Evolutionary conservation across 23 tunicate species (phyloP).

Genomic region (Trididemnum miniatum): DNA sequence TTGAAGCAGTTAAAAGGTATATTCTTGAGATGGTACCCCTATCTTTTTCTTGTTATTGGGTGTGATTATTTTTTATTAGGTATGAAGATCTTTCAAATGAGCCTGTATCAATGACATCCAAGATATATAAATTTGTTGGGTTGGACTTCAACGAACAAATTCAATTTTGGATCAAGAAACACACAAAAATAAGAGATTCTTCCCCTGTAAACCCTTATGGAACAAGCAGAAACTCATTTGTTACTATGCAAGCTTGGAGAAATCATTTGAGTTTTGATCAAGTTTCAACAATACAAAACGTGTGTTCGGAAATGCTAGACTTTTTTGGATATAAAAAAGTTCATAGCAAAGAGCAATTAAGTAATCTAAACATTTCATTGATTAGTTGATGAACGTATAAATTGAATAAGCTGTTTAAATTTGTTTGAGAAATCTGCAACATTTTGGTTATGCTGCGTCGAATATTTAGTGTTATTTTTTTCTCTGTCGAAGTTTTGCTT

Average conservation of each 20-base stretch:
- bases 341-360: constrained; percentile 28
- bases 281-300: constrained; percentile 32
- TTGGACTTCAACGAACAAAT: constrained; percentile 31
- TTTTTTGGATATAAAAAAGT: constrained; percentile 56
- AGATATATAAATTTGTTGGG: constrained; percentile 73
- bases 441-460: no score
- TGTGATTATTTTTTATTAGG: no score
- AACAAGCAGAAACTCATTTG: constrained; percentile 65
- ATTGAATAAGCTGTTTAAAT: no score
- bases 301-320: constrained; percentile 43
- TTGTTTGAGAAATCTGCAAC: no score
- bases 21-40: no score
- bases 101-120: constrained; percentile 41
- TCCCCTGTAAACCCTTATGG: constrained; percentile 55
- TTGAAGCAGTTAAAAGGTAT: no score
- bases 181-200: constrained; percentile 44
- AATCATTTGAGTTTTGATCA: constrained; percentile 35
- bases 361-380: not conserved
- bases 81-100: constrained; percentile 73
- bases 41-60: no score
- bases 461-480: no score
- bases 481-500: no score
- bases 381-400: no score
- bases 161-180: constrained; percentile 43
- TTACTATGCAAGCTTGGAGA: constrained; percentile 83